Conservation (phyloP, 1,140 invertebrate species). For the Octopus sinensis region DNA sequence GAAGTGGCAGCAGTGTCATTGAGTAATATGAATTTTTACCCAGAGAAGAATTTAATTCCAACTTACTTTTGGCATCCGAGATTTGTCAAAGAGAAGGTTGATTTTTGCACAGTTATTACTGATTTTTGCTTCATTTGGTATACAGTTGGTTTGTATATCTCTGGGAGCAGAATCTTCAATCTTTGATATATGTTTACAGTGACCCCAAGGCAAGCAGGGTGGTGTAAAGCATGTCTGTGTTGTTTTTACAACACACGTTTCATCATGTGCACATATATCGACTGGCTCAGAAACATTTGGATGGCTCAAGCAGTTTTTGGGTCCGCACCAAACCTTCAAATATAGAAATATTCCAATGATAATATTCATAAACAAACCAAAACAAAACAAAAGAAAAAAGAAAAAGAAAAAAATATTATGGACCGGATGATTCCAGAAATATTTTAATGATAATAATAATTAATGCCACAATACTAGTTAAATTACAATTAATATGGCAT, state of each 20-base stretch:
- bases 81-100: slow-evolving; percentile 70
- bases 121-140: slow-evolving; percentile 71
- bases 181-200: slow-evolving; percentile 73
- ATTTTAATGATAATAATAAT: too few species aligned
- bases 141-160: slow-evolving; percentile 70
- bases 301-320: slow-evolving; percentile 48
- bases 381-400: too few species aligned
- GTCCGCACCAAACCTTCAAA: slow-evolving; percentile 54
- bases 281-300: slow-evolving; percentile 42
- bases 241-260: slow-evolving; percentile 47
- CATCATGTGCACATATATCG: slow-evolving; percentile 36
- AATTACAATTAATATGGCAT: too few species aligned
- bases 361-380: too few species aligned
- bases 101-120: slow-evolving; percentile 73
- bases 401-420: too few species aligned
- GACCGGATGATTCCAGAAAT: too few species aligned
- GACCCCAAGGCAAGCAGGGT: slow-evolving; percentile 75
- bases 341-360: too few species aligned
- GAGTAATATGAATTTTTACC: too few species aligned
- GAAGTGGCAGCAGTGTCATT: too few species aligned
- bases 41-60: too few species aligned
- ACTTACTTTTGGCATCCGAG: slow-evolving; percentile 57
- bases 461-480: too few species aligned
- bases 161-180: slow-evolving; percentile 74
- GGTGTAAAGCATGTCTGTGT: slow-evolving; percentile 69